Percentiles rank a stretch among this genome's conserved stretches.
phyloP scores from a whole-genome alignment of 2,113 vertebrate genomes.

The Leptocoma aspasia region DNA sequence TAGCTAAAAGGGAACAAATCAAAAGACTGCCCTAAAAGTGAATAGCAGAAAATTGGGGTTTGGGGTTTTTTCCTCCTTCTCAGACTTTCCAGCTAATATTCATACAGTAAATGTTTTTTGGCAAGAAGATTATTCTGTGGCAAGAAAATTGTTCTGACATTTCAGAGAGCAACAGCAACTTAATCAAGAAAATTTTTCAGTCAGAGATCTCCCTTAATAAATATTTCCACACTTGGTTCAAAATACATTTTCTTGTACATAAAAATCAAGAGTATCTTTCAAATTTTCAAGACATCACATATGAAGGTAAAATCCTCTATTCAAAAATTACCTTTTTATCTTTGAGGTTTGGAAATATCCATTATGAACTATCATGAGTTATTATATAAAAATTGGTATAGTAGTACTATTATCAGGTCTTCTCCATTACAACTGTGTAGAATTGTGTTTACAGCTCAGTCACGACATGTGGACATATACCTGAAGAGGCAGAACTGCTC shows the following conservation, averaged over 20 bases:
- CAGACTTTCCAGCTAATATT: constrained; percentile 46
- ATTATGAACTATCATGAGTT: neutral
- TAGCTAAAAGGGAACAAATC: constrained; percentile 47
- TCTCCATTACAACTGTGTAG: neutral
- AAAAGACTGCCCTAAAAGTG: neutral
- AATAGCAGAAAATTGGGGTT: neutral
- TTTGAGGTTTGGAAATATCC: neutral
- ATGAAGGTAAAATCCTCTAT: neutral
- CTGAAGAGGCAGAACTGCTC: neutral
- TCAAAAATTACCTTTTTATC: neutral
- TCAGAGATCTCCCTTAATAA: neutral
- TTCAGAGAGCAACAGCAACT: constrained; percentile 23
- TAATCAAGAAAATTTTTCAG: constrained; percentile 30
- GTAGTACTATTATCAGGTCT: neutral
- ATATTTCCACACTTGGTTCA: neutral
- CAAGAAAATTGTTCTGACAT: constrained; percentile 48
- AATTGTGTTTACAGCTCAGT: neutral
- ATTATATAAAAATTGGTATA: neutral
- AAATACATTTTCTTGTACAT: neutral
- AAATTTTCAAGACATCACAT: neutral
- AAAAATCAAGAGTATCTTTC: neutral
- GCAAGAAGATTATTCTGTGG: constrained; percentile 42
- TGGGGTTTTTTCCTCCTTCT: neutral
- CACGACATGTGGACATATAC: neutral
- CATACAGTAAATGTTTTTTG: constrained; percentile 44